Conservation (phyloP, 2,888 invertebrate genomes). For the Amblyteles armatorius region DNA sequence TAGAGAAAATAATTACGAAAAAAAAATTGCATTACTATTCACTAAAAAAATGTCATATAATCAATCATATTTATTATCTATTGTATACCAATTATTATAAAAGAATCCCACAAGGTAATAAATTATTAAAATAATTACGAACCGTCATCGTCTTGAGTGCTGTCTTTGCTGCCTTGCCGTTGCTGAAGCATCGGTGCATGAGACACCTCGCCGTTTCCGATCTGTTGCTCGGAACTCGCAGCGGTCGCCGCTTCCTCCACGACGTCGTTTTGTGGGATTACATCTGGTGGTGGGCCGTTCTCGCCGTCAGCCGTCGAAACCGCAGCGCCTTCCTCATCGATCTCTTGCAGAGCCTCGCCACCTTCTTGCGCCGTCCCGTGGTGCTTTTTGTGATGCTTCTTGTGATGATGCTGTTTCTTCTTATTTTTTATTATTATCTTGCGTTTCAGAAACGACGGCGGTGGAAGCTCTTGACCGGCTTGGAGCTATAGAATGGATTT, state of each 20-base stretch:
- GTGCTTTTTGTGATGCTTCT: conserved; percentile 85
- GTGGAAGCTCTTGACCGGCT: conserved; percentile 92
- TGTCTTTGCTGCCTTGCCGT: conserved; percentile 93
- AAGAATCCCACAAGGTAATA: background rate
- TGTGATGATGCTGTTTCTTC: conserved; percentile 95
- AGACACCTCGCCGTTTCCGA: conserved; percentile 88
- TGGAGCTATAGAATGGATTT: conserved; percentile 84
- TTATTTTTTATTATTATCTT: conserved; percentile 99
- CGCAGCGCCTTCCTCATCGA: conserved; percentile 84
- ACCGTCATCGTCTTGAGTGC: conserved; percentile 87
- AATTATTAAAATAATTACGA: conserved; percentile 28
- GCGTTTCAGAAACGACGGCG: conserved; percentile 92
- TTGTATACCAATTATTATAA: background rate
- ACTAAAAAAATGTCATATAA: too few species aligned
- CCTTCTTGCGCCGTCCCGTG: conserved; percentile 83
- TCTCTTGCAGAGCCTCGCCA: conserved; percentile 79
- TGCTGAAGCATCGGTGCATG: conserved; percentile 88
- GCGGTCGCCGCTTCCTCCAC: conserved; percentile 72
- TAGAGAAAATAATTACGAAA: too few species aligned
- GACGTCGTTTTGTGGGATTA: conserved; percentile 80
- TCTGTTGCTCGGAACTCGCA: conserved; percentile 76
- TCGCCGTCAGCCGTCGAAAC: conserved; percentile 80
- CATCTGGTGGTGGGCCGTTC: conserved; percentile 81
- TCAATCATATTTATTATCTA: too few species aligned
- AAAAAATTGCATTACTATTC: too few species aligned